These are phyloP conservation scores for Julus scanicus DNA, from an alignment of 2,888 invertebrate species.

Conservation along the genomic window DNA sequence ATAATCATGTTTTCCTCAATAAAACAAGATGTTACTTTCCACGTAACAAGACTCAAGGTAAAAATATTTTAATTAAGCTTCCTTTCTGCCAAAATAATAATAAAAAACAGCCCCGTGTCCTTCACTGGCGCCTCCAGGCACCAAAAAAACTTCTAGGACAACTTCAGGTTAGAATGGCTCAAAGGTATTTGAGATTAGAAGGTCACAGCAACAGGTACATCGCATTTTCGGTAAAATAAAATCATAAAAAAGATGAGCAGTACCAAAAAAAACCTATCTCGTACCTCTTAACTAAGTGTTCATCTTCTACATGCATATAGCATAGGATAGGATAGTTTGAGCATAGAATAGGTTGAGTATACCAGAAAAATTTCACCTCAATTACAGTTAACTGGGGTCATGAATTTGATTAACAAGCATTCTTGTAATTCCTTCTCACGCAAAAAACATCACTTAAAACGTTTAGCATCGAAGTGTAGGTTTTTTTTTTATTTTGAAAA, in stretches of 20 bases:
- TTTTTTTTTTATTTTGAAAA: neutral
- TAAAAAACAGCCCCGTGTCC: neutral
- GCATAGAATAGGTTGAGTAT: neutral
- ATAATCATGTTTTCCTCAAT: neutral
- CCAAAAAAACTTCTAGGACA: neutral
- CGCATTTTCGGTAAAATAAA: neutral
- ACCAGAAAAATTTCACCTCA: neutral
- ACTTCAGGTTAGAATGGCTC: neutral
- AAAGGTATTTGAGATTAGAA: constrained; percentile 22
- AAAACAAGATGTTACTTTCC: constrained; percentile 28
- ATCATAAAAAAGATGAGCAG: neutral
- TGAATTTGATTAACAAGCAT: constrained; percentile 13
- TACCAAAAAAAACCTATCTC: neutral
- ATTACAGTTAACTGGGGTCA: constrained; percentile 8
- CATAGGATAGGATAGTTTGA: neutral
- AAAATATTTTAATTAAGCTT: constrained; percentile 12
- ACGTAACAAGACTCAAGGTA: neutral
- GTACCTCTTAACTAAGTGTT: neutral
- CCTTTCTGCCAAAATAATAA: neutral
- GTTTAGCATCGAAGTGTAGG: neutral
- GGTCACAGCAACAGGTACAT: constrained; percentile 34
- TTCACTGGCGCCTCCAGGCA: neutral
- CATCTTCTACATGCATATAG: neutral
- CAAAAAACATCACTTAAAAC: neutral
- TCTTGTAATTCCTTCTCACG: neutral